Evolutionary conservation across 2,797 vertebrate species (phyloP).

Genomic region (Gephyroberyx darwinii): DNA sequence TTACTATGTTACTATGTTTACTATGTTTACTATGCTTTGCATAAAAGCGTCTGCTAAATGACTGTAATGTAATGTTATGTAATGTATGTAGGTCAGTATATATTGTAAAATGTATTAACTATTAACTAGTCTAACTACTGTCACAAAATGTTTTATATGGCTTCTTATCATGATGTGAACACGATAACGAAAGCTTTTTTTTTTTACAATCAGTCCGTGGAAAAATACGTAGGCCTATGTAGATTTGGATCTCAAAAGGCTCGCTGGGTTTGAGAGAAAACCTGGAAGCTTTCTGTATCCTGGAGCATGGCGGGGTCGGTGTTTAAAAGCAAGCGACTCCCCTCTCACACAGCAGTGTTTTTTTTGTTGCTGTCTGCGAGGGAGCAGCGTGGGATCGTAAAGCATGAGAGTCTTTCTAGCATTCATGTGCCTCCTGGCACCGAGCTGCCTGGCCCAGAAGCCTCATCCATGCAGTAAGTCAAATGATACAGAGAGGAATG

Average conservation of each 20-base stretch:
- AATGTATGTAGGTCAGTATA: not conserved
- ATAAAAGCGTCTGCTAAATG: too few relatives aligned
- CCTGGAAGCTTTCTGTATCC: slow-evolving; percentile 11
- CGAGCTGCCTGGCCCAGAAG: slow-evolving; percentile 54
- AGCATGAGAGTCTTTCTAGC: slow-evolving; percentile 54
- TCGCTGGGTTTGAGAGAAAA: slow-evolving; percentile 33
- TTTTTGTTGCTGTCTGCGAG: not conserved
- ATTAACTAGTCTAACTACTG: too few relatives aligned
- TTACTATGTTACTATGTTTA: too few relatives aligned
- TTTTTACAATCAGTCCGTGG: too few relatives aligned
- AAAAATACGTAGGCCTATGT: not conserved
- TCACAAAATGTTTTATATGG: not conserved
- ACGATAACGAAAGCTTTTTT: not conserved
- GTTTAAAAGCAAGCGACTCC: slow-evolving; percentile 60
- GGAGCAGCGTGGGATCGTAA: not conserved
- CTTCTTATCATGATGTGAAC: not conserved
- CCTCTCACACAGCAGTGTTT: not conserved
- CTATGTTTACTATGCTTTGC: too few relatives aligned
- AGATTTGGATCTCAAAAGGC: not conserved
- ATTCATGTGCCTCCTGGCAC: slow-evolving; percentile 48
- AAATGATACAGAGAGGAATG: not conserved
- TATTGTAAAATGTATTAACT: not conserved
- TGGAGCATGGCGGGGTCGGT: not conserved
- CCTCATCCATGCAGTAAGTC: slow-evolving; percentile 79
- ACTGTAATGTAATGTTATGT: too few relatives aligned